phyloP scores from a whole-genome alignment of 2,888 invertebrate species.

The Sialis fuliginosa region DNA sequence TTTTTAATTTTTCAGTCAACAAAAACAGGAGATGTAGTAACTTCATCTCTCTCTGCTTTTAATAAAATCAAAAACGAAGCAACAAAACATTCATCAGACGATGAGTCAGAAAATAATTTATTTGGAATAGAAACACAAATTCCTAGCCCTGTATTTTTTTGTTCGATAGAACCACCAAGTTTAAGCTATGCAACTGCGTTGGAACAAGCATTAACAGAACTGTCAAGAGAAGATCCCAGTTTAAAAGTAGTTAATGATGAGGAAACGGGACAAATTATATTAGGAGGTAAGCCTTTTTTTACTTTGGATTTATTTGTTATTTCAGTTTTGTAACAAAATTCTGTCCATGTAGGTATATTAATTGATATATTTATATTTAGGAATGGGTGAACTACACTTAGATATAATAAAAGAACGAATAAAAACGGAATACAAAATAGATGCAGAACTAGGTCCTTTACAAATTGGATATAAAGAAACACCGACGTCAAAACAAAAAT shows the following conservation, averaged over 20 bases:
- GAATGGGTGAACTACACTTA: constrained; percentile 96
- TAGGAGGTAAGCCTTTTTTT: constrained; percentile 38
- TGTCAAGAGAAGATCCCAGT: constrained; percentile 86
- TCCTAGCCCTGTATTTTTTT: constrained; percentile 93
- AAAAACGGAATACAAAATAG: constrained; percentile 72
- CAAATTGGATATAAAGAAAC: constrained; percentile 86
- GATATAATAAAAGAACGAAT: constrained; percentile 86
- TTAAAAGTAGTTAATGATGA: constrained; percentile 52
- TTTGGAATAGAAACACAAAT: constrained; percentile 42
- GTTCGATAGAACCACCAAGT: constrained; percentile 86
- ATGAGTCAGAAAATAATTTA: constrained; percentile 16
- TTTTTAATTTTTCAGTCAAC: constrained; percentile 29
- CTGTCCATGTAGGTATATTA: not conserved
- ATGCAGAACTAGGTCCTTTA: constrained; percentile 76
- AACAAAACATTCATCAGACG: constrained; percentile 15
- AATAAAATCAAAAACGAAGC: constrained; percentile 16
- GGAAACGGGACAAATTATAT: constrained; percentile 74
- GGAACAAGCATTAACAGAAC: constrained; percentile 61
- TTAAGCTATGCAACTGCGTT: constrained; percentile 52
- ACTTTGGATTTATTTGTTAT: too few species aligned
- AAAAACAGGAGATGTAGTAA: constrained; percentile 58
- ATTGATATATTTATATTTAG: constrained; percentile 23
- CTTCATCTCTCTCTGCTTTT: constrained; percentile 32
- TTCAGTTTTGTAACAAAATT: not conserved
- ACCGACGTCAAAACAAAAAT: constrained; percentile 27